A percentile compares a stretch with the other conserved stretches of the same genome.
Conservation (phyloP, 2,888 invertebrate genomes). For the Chymomyza fuscimana region DNA sequence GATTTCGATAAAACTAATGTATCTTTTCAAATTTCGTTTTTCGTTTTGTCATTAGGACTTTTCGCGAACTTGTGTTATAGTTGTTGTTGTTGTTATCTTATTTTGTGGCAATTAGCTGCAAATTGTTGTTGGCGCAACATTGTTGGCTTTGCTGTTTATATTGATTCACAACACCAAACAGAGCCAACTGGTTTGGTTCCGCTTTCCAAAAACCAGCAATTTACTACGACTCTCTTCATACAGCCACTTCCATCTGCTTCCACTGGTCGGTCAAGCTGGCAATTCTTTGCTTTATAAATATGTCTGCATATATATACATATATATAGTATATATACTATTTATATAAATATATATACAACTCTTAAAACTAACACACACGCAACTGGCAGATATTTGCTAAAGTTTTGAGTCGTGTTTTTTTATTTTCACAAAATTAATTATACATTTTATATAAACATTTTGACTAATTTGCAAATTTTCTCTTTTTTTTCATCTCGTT, state of each 20-base stretch:
- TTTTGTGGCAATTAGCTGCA: conserved; percentile 16
- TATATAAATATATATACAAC: conserved; percentile 26
- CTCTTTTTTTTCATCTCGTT: conserved; percentile 64
- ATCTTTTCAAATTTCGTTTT: conserved; percentile 33
- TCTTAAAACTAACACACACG: conserved; percentile 3
- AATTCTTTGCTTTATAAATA: conserved; percentile 14
- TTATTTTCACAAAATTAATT: conserved; percentile 52
- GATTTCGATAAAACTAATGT: conserved; percentile 1
- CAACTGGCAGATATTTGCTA: background rate
- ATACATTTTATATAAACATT: conserved; percentile 50
- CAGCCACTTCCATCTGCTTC: conserved; percentile 15
- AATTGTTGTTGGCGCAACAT: conserved; percentile 1
- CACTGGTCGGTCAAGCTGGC: conserved; percentile 13
- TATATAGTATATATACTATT: conserved; percentile 46
- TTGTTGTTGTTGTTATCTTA: conserved; percentile 9
- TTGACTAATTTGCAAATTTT: conserved; percentile 68
- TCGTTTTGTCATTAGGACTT: conserved; percentile 40
- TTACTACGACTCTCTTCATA: background rate
- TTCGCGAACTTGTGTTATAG: conserved; percentile 24
- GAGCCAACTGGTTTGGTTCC: conserved; percentile 64
- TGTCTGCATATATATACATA: conserved; percentile 1
- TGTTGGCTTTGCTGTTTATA: conserved; percentile 24
- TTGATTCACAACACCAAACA: conserved; percentile 28
- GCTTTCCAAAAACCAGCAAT: conserved; percentile 61
- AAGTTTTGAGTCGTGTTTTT: background rate